Base-by-base conservation (phyloP, 1,140 invertebrate genomes). In the Leptoteleia sp. region DNA sequence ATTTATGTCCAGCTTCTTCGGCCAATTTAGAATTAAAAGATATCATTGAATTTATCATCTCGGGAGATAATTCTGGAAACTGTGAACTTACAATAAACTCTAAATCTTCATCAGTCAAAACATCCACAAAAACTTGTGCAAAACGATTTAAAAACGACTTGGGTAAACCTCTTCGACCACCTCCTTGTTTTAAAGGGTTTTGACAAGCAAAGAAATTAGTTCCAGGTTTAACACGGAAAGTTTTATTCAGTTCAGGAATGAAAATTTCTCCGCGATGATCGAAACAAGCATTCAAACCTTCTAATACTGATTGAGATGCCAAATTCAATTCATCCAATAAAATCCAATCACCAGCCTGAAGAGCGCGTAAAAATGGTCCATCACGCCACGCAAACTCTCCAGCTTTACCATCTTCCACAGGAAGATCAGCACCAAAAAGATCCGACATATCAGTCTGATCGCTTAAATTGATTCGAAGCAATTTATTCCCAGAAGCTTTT, bases 371-470 rank as follows among this genome's bases (percentile, higher is more conserved):
- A 64, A 99, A 93, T 0, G 98, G 98, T 4, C 99, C 99, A 90
- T 99, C 98, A 82, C 94, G 92, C 96, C 99, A 99, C 5, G 93
- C 92, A 91, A 99, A 99, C 65, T 94, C 93, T 8, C 97, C 97
- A 62, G 93, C 92, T 55, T 90, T 90, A 0, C 92, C 93, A 65
- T 97, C 96, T 91, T 98, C 96, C 1, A 97, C 93, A 0, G 99
- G 99, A 43, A 99, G 90, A 91, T 99, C 98, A 33, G 97, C 95
- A 38, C 99, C 99, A 91, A 99, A 99, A 9, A 99, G 90, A 91
- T 99, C 99, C 12, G 95, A 96, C 42, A 99, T 93, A 90, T 99
- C 98, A 0, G 98, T 99, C 91, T 99, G 98, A 85, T 99, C 98
- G 35, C 98, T 99, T 8, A 99, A 91, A 92, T 99, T 99, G 38